Conservation (phyloP, 2,797 vertebrate species). For the Pelobates cultripes region DNA sequence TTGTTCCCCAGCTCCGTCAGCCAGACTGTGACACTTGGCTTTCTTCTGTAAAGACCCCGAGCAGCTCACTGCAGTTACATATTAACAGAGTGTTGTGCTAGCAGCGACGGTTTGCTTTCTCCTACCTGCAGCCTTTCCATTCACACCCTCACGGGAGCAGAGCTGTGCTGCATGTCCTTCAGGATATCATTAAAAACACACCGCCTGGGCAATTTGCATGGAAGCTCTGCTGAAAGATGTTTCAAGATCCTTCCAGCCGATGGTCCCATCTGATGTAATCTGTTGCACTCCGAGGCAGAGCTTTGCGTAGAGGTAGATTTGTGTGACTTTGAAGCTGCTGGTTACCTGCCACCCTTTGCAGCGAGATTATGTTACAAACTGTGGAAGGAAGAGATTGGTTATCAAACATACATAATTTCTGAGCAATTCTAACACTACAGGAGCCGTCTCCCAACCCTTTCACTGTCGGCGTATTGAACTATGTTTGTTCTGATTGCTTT, state of each 20-base stretch:
- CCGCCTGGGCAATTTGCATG: background rate
- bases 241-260: background rate
- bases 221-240: background rate
- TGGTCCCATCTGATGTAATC: background rate
- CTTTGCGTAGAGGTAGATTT: no score
- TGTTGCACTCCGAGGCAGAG: background rate
- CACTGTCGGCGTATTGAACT: no score
- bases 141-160: constrained; percentile 8
- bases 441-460: no score
- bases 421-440: no score
- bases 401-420: no score
- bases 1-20: no score
- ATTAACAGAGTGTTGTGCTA: background rate
- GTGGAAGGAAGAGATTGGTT: no score
- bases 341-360: no score
- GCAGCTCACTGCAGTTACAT: background rate
- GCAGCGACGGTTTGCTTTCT: background rate
- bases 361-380: no score
- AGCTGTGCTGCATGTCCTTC: background rate
- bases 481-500: no score
- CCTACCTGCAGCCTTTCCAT: background rate
- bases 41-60: background rate
- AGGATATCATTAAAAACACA: constrained; percentile 31
- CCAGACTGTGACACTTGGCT: background rate
- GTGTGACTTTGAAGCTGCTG: no score